phyloP scores from a whole-genome alignment of 2,113 vertebrate genomes.

The Calidris pygmaea region DNA sequence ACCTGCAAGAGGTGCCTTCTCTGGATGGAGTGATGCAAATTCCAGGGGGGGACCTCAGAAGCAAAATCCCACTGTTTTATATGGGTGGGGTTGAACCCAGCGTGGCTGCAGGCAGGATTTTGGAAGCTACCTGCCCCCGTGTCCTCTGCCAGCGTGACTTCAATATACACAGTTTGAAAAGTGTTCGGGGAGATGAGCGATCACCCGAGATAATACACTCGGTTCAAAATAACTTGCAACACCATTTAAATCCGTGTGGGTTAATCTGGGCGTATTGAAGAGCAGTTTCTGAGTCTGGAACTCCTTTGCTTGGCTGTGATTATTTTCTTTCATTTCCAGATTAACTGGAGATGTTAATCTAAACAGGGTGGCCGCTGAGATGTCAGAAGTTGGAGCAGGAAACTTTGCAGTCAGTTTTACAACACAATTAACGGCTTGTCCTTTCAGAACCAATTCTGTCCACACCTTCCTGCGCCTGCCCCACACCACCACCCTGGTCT shows the following conservation, averaged over 20 bases:
- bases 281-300: neutral
- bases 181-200: neutral
- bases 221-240: neutral
- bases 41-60: neutral
- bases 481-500: neutral
- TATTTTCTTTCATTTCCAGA: neutral
- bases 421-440: neutral
- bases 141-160: neutral
- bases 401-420: neutral
- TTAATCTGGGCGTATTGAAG: neutral
- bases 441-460: neutral
- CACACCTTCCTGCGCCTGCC: neutral
- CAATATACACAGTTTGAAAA: neutral
- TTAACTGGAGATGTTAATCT: neutral
- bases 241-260: neutral
- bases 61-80: neutral
- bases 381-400: neutral
- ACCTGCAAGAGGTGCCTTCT: neutral
- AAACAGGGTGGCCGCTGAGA: neutral
- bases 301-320: neutral
- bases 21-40: fast-evolving
- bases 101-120: neutral
- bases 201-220: neutral
- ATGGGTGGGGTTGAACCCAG: neutral
- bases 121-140: neutral